These are phyloP conservation scores for Tribolium madens DNA, from an alignment of 1,140 invertebrate genomes.

Conservation along the genomic window DNA sequence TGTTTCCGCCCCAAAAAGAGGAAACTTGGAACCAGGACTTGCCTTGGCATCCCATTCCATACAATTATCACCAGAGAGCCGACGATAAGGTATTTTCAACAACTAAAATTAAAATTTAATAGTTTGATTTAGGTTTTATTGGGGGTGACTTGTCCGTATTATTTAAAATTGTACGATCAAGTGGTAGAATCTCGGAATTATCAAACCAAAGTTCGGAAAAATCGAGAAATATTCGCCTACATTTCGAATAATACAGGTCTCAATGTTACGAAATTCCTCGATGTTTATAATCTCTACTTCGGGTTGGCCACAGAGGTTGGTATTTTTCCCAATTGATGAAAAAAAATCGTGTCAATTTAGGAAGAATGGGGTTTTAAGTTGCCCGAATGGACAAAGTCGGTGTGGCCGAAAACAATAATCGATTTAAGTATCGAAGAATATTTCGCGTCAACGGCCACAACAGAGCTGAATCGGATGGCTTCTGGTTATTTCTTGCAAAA, in stretches of 20 bases:
- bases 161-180: slow-evolving; percentile 46
- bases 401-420: slow-evolving; percentile 71
- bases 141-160: slow-evolving; percentile 50
- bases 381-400: slow-evolving; percentile 73
- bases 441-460: slow-evolving; percentile 48
- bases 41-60: slow-evolving; percentile 72
- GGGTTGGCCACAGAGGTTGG: slow-evolving; percentile 51
- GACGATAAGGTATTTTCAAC: neutral
- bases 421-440: slow-evolving; percentile 65
- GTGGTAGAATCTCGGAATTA: neutral
- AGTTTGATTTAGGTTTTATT: slow-evolving; percentile 41
- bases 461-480: slow-evolving; percentile 48
- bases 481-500: slow-evolving; percentile 70
- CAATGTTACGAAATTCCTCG: slow-evolving; percentile 50
- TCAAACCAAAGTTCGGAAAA: slow-evolving; percentile 34
- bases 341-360: slow-evolving; percentile 55
- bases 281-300: slow-evolving; percentile 55
- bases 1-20: slow-evolving; percentile 67
- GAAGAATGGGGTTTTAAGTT: slow-evolving; percentile 70
- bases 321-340: neutral
- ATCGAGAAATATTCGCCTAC: slow-evolving; percentile 51
- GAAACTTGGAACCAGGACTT: slow-evolving; percentile 69
- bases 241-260: slow-evolving; percentile 54
- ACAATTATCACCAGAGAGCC: slow-evolving; percentile 10
- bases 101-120: neutral